phyloP scores from a whole-genome alignment of 2,113 vertebrate genomes.

The Heptranchias perlo region DNA sequence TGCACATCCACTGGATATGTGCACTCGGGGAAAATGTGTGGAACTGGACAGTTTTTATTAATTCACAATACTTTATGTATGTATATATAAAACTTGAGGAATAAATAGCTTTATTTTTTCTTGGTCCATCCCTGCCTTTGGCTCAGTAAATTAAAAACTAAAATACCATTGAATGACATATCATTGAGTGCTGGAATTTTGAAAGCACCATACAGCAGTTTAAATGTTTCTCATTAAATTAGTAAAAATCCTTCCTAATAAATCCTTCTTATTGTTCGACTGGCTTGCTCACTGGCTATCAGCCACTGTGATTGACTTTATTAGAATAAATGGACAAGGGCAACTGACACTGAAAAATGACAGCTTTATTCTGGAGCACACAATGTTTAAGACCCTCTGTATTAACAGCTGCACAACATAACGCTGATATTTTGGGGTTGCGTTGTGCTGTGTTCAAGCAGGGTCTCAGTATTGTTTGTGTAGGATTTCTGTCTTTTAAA shows the following conservation, averaged over 20 bases:
- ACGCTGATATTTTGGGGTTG: neutral
- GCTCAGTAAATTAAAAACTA: neutral
- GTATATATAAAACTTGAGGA: too few relatives aligned
- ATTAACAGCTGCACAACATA: neutral
- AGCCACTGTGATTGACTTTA: neutral
- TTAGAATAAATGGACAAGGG: neutral
- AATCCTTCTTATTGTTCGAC: neutral
- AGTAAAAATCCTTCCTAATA: neutral
- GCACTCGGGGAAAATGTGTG: too few relatives aligned
- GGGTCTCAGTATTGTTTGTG: neutral
- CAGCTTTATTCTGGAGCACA: neutral
- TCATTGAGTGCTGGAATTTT: neutral
- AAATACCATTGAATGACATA: neutral
- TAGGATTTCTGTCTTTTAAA: neutral
- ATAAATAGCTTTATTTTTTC: neutral
- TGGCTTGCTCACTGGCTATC: neutral
- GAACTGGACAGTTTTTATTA: too few relatives aligned
- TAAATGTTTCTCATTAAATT: neutral
- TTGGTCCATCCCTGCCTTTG: neutral
- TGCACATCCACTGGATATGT: too few relatives aligned
- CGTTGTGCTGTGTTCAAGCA: neutral
- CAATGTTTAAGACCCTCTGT: neutral
- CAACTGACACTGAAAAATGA: neutral
- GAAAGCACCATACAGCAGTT: neutral
- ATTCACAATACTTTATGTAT: too few relatives aligned